Evolutionary conservation across 1,140 invertebrate species (phyloP).

Genomic region (Trichonephila inaurata): DNA sequence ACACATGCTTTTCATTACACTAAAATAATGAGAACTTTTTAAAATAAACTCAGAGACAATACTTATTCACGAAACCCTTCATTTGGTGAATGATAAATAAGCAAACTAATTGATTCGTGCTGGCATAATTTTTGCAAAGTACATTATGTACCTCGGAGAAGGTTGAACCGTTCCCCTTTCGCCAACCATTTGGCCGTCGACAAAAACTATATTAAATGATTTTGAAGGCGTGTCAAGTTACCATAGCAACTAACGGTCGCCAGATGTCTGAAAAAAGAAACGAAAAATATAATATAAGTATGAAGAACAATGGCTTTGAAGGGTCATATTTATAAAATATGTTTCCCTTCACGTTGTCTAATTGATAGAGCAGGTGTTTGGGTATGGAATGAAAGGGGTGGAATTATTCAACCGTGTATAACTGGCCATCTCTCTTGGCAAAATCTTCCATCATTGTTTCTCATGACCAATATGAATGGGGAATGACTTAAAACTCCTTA

Average conservation of each 20-base stretch:
- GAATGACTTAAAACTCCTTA: no score
- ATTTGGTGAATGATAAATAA: not conserved
- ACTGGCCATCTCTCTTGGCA: not conserved
- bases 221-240: conserved; percentile 40
- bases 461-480: no score
- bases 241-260: conserved; percentile 43
- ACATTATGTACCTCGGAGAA: not conserved
- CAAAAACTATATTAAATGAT: conserved; percentile 22
- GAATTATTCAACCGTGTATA: not conserved
- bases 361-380: conserved; percentile 61
- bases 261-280: conserved; percentile 26
- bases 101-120: not conserved
- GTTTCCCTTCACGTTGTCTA: conserved; percentile 13
- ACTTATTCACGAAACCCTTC: not conserved
- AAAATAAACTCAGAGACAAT: no score
- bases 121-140: not conserved
- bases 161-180: not conserved
- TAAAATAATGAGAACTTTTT: no score
- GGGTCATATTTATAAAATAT: conserved; percentile 20
- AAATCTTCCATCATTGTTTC: not conserved
- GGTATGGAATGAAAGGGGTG: conserved; percentile 1
- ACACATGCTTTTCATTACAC: no score
- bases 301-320: conserved; percentile 29
- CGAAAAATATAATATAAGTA: conserved; percentile 31
- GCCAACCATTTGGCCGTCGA: not conserved